Conservation (phyloP, 2,113 vertebrate genomes). For the Raphicerus campestris region DNA sequence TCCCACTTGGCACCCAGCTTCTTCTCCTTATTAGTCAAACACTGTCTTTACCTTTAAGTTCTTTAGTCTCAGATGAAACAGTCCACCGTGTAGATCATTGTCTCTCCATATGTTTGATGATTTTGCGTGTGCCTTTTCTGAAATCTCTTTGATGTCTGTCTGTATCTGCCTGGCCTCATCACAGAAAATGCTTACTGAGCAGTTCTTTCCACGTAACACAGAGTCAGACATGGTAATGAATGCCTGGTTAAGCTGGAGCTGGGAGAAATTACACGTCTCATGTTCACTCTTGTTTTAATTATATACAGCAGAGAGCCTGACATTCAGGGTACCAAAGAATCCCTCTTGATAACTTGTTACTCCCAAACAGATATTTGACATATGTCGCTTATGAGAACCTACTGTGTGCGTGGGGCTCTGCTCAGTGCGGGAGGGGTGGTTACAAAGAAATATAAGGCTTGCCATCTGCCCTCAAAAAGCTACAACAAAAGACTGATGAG, state of each 20-base stretch:
- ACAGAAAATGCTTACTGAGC: conserved; percentile 41
- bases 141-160: not conserved
- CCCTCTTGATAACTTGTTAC: not conserved
- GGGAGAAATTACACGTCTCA: conserved; percentile 50
- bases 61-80: not conserved
- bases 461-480: not conserved
- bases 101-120: not conserved
- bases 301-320: conserved; percentile 3
- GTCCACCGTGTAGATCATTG: not conserved
- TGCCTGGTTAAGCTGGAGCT: conserved; percentile 41
- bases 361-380: not conserved
- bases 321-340: not conserved
- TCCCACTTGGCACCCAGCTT: not conserved
- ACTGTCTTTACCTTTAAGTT: not conserved
- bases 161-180: conserved; percentile 29
- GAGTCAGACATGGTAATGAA: conserved; percentile 48
- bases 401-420: not conserved
- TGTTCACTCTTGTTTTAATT: conserved; percentile 63
- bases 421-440: not conserved
- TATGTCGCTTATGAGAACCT: not conserved
- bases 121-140: not conserved
- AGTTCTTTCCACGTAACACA: conserved; percentile 24
- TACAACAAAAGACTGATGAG: not conserved
- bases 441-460: not conserved
- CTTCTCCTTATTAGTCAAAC: not conserved